Conservation (phyloP, 2,797 vertebrate species). For the Thalassophryne amazonica region DNA sequence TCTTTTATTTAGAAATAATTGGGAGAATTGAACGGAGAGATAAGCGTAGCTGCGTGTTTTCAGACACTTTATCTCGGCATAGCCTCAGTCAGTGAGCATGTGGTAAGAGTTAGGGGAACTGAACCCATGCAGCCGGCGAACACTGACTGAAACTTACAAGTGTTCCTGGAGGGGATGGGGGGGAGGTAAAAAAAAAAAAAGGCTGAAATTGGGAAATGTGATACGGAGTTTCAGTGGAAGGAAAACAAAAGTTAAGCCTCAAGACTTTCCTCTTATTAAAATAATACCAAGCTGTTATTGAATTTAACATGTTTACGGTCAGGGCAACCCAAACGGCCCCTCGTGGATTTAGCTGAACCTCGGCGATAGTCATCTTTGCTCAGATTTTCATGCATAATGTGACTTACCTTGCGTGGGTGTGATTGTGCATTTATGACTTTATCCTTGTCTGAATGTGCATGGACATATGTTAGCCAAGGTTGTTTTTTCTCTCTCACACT, state of each 20-base stretch:
- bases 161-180: conserved; percentile 72
- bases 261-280: conserved; percentile 80
- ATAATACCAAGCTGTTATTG: conserved; percentile 78
- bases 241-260: conserved; percentile 77
- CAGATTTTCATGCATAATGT: conserved; percentile 45
- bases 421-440: conserved; percentile 18
- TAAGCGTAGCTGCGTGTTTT: conserved; percentile 57
- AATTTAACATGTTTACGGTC: conserved; percentile 80
- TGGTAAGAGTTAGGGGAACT: conserved; percentile 72
- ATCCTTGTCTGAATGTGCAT: conserved; percentile 8
- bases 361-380: conserved; percentile 49
- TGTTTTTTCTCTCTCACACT: background rate
- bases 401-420: conserved; percentile 18
- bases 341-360: conserved; percentile 30
- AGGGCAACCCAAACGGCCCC: conserved; percentile 46
- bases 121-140: conserved; percentile 44
- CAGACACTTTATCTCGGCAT: conserved; percentile 44
- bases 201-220: conserved; percentile 76
- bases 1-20: conserved; percentile 78
- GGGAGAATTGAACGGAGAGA: conserved; percentile 64
- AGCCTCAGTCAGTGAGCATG: conserved; percentile 61
- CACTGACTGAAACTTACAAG: conserved; percentile 65
- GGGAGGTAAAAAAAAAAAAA: conserved; percentile 70
- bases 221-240: conserved; percentile 69
- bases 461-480: conserved; percentile 5